Base-by-base conservation (phyloP, 2,888 invertebrate genomes). In the Oscheius sp. region DNA sequence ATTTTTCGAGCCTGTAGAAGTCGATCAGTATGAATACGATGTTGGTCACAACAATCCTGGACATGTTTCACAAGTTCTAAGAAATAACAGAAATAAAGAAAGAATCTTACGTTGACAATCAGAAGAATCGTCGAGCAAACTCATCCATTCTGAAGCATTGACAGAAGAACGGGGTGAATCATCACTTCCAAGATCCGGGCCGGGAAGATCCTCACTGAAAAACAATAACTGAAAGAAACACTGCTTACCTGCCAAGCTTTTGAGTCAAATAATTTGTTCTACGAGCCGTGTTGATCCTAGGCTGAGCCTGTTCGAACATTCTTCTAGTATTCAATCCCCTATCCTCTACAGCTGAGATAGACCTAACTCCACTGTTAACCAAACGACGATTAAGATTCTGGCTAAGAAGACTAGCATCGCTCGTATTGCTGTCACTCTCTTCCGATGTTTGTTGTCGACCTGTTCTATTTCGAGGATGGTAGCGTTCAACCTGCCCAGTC, bases 61-160 rank as follows among this genome's bases (percentile, higher is more conserved):
- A 79, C 75, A 65, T 81, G 81, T 32, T 70, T 68, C 41, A 78
- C 77, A 45, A 81, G 71, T 44, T 80, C 81, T 81, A 71, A 69
- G 77, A 24, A 24, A 36, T 36, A 14, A 9, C 14, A 6, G 24
- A 9, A 17, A 36, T 9, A 8, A 26, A 14, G 9, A 9, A 2
- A 44, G 28, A 41, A 14, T 2, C 47, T 20, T 47, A 62, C 62
- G 62, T 62, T 62, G 62, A 32, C 62, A 62, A 14, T 62, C 62
- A 30, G 62, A 62, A n/a, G 45, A 24, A 30, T 62, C 62, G 12
- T 62, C 62, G 1, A 62, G 17, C 12, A 62, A 49, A 32, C 62
- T 62, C 33, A 67, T 61, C 73, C 73, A 75, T 20, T 75, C 75
- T 50, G 74, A 69, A n/a, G 75, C 70, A 54, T 70, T 74, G 9